These are phyloP conservation scores for Alectoris magna DNA, from an alignment of 2,797 vertebrate species.

Conservation along the genomic window DNA sequence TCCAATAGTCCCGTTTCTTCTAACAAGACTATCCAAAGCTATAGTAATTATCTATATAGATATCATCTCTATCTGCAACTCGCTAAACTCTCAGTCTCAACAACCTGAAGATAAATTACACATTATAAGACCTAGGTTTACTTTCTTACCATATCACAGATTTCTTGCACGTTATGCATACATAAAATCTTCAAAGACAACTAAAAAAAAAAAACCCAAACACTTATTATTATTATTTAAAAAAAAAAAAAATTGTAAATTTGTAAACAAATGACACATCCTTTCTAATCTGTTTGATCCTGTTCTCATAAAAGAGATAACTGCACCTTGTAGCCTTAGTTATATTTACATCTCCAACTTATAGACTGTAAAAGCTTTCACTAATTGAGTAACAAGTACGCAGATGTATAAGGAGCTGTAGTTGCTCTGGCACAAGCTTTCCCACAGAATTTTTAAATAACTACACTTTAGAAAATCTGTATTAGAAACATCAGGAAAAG, in stretches of 20 bases:
- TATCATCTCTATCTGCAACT: not conserved
- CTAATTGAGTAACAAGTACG: not conserved
- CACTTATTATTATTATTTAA: too few species aligned
- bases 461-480: constrained; percentile 8
- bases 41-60: not conserved
- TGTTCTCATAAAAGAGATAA: not conserved
- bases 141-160: not conserved
- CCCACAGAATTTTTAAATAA: not conserved
- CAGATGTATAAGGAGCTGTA: not conserved
- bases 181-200: not conserved
- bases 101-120: not conserved
- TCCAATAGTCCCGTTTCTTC: not conserved
- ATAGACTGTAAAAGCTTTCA: constrained; percentile 6
- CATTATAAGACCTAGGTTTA: not conserved
- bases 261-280: not conserved
- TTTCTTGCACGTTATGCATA: not conserved
- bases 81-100: not conserved
- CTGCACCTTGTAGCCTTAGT: not conserved
- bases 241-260: too few species aligned
- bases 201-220: too few species aligned
- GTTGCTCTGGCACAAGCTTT: not conserved
- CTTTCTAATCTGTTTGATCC: not conserved
- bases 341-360: constrained; percentile 30
- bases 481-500: constrained; percentile 28
- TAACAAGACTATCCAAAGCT: constrained; percentile 10